Evolutionary conservation across 2,888 invertebrate genomes (phyloP), one percentile per base, ranked within the genome.

Genomic region (Patella pellucida): DNA sequence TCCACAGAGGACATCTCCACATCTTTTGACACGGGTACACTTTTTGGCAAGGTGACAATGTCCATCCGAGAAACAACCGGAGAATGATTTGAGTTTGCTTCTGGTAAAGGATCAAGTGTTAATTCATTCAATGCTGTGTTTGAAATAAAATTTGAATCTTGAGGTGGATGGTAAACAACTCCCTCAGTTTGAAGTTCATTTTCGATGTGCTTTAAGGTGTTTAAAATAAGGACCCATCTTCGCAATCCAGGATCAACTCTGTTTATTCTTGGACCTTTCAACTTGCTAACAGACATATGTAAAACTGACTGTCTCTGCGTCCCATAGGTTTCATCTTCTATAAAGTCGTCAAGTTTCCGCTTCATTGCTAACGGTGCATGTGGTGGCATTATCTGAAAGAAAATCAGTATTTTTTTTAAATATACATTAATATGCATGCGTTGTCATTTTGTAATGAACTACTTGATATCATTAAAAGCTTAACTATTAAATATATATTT

Each of bases 221-320:
- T 97, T 93, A 96, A 96, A 87, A 97, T 97, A 80, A 97, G 94
- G 89, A 97, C 97, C 71, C 96, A 97, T 80, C 96, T 94, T 86
- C 96, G 94, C 78, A 97, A 92, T 79, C 96, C 96, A 68, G 97
- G 96, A 91, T 97, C 97, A 75, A 96, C 95, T 69, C 83, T 78
- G 62, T 62, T 62, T 19, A 23, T 62, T 68, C 85, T 83, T 9
- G 78, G 73, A 84, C 95, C 95, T 91, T 96, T 96, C 83, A 97
- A 92, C 92, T 97, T 97, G 91, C 95, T 95, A 94, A 97, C 96
- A 83, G 96, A 97, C 83, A 97, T 93, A 91, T 97, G 96, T 91
- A 97, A 94, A 89, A 97, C 96, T 87, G 96, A 95, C 88, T 96
- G 94, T 76, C 97, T 94, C 73, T 80, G 78, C 68, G 67, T 69